Base-by-base conservation (phyloP, 2,888 invertebrate species). In the Hypomecis atomaria region DNA sequence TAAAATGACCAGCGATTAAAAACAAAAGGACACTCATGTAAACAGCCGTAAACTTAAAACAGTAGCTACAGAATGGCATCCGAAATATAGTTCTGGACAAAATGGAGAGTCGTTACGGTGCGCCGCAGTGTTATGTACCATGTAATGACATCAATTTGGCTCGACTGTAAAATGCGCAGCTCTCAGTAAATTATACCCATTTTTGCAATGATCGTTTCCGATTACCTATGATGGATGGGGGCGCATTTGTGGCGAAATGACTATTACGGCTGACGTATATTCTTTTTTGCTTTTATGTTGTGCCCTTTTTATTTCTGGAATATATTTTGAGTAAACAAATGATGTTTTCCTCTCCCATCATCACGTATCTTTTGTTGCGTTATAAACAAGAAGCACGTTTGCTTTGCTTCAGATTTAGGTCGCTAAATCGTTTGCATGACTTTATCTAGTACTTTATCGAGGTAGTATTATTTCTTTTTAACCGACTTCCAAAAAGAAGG, bases 131-230 rank as follows among this genome's bases (percentile, higher is more conserved):
- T 84, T 84, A 83, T 84, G 82, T 81, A 82, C 79, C 81, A 82
- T 81, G 79, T 90, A 90, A 90, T 89, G 83, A 79, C 80, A 70
- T 85, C 85, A 86, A 90, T 90, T 90, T 87, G 84, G 84, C 78
- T 74, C 79, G 82, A 82, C 80, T 88, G 85, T 83, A 85, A 88
- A 88, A 87, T 84, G 81, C 79, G 84, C 78, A 81, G 81, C 84
- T 82, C 84, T 78, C 78, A 78, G 83, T 85, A 86, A 90, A 91
- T 90, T 88, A 89, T 85, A 83, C 85, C 86, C 87, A 87, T 89
- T 87, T 87, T 82, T 84, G 86, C 86, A 89, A 85, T 87, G 89
- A 90, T 89, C 87, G 86, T 78, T 89, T 90, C 89, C 89, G 89
- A 89, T 90, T 89, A 88, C 86, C 84, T 79, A 80, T 88, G 88